Conservation (phyloP, 2,113 vertebrate species). For the Stictonetta naevosa region DNA sequence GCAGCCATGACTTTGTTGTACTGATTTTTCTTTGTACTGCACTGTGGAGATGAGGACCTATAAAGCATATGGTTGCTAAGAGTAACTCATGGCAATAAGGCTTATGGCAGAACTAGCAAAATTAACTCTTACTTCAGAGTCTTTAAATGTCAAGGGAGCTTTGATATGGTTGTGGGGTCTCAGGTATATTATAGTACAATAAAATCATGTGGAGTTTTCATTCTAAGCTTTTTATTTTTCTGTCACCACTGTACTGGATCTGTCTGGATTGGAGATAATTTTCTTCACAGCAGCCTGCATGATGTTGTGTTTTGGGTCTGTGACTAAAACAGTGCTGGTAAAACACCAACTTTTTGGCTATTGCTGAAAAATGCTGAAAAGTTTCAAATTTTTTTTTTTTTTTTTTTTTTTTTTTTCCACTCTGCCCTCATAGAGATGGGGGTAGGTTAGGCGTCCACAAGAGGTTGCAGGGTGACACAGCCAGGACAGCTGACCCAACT, state of each 20-base stretch:
- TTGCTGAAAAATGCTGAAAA: not conserved
- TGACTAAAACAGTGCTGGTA: not conserved
- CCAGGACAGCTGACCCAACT: fast-evolving
- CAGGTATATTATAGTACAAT: not conserved
- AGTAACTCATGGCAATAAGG: not conserved
- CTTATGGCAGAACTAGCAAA: not conserved
- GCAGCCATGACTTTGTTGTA: fast-evolving
- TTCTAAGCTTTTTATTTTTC: not conserved
- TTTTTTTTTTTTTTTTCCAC: not conserved
- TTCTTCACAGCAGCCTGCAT: not conserved
- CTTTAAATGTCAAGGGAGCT: not conserved
- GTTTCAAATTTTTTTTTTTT: too few species aligned
- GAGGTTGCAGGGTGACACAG: fast-evolving
- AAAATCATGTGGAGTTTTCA: not conserved
- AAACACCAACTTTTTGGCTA: not conserved
- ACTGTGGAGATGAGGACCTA: not conserved
- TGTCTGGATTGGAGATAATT: not conserved
- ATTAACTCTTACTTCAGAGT: not conserved
- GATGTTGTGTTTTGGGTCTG: not conserved
- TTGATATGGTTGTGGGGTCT: not conserved
- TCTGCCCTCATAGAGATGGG: fast-evolving
- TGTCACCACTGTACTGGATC: fast-evolving
- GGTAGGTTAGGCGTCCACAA: not conserved
- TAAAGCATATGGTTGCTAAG: not conserved
- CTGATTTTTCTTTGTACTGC: not conserved